Evolutionary conservation across 2,888 invertebrate species (phyloP).

Genomic region (Coenonympha arcania): DNA sequence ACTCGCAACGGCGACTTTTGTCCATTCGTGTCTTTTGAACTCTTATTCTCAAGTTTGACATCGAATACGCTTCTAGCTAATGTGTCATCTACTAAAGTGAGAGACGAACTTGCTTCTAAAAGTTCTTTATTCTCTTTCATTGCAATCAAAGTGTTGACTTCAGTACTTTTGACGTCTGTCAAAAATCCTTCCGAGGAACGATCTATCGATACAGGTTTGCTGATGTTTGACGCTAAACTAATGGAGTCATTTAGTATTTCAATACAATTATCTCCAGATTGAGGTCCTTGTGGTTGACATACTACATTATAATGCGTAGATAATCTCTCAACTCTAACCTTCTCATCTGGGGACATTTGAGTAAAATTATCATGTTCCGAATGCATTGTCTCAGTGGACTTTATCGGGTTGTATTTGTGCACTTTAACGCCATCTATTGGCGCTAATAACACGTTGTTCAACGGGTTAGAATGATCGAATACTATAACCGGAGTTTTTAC

Average conservation of each 20-base stretch:
- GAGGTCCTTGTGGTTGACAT: constrained; percentile 17
- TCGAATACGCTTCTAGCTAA: constrained; percentile 27
- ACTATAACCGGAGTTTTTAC: constrained; percentile 34
- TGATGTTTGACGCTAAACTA: constrained; percentile 29
- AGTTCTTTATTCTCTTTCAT: constrained; percentile 56
- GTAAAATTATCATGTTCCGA: constrained; percentile 8
- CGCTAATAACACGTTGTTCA: constrained; percentile 49
- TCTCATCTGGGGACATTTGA: background rate
- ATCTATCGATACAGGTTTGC: constrained; percentile 35
- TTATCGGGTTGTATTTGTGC: constrained; percentile 44
- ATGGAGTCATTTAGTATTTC: constrained; percentile 23
- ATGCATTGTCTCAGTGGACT: constrained; percentile 18
- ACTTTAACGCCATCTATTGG: constrained; percentile 31
- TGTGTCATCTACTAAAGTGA: constrained; percentile 55
- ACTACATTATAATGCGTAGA: constrained; percentile 21
- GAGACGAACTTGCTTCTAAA: constrained; percentile 45
- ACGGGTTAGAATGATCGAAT: constrained; percentile 55
- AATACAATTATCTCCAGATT: constrained; percentile 27
- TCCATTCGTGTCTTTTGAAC: constrained; percentile 1
- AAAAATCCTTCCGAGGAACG: constrained; percentile 32
- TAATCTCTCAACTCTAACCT: constrained; percentile 20
- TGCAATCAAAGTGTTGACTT: constrained; percentile 52
- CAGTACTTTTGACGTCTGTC: constrained; percentile 35
- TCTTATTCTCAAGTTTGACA: constrained; percentile 21
- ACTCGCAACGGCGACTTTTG: constrained; percentile 33